Percentiles rank a stretch among this genome's conserved stretches.
Conservation (phyloP, 2,888 invertebrate genomes). For the Mesoligia furuncula region DNA sequence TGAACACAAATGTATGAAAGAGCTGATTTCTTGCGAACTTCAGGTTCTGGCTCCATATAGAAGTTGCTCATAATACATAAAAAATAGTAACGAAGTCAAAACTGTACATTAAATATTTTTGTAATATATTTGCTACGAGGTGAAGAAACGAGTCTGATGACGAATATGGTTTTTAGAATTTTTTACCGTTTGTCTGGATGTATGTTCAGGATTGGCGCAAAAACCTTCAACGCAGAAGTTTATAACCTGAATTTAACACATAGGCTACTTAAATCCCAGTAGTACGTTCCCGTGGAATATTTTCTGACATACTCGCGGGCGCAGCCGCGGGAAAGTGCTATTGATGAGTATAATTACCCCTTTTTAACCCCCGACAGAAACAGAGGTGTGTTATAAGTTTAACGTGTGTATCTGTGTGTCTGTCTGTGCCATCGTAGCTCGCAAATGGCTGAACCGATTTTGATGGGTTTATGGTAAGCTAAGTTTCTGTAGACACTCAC, state of each 20-base stretch:
- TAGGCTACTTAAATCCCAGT: not conserved
- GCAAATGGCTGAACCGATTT: too few relatives aligned
- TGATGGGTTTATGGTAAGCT: not conserved
- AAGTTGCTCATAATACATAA: not conserved
- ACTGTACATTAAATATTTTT: too few relatives aligned
- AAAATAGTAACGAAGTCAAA: too few relatives aligned
- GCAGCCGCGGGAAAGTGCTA: not conserved
- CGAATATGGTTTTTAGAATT: not conserved
- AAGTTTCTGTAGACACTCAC: constrained; percentile 83
- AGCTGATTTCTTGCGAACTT: not conserved
- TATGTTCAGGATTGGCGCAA: not conserved
- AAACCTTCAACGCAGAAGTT: not conserved
- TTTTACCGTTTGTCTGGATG: not conserved
- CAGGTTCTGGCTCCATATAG: not conserved
- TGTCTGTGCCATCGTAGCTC: too few relatives aligned
- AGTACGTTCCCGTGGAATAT: not conserved
- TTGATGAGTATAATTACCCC: not conserved
- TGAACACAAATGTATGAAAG: not conserved
- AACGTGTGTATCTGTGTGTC: too few relatives aligned
- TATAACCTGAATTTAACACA: not conserved
- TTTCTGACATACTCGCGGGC: not conserved
- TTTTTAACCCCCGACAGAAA: too few relatives aligned
- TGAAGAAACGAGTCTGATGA: too few relatives aligned
- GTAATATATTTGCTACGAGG: too few relatives aligned
- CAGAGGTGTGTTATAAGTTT: too few relatives aligned